Evolutionary conservation across 2,888 invertebrate genomes (phyloP), one percentile per base, ranked within the genome.

Genomic region (Apodemia zela): DNA sequence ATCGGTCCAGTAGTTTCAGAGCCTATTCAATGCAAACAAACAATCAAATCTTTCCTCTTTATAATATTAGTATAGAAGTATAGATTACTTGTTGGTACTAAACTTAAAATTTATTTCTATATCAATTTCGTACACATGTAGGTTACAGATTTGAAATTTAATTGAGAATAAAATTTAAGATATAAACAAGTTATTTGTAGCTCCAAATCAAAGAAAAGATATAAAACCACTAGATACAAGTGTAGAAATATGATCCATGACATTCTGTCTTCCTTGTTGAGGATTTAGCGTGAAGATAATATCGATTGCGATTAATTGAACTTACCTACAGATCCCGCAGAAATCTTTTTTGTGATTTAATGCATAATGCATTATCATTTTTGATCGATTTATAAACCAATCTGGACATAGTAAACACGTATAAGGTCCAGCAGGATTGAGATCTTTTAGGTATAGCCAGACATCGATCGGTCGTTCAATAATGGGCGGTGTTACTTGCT

Each of bases 291-390:
- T n/a, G 13, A 59, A 59, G 35, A 38, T 45, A n/a, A n/a, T n/a
- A n/a, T n/a, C n/a, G n/a, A n/a, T n/a, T 38, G 49, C 33, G 45
- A 33, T 13, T 29, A n/a, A 21, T 60, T 7, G 38, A 61, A 25
- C 78, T 75, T 68, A 89, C 92, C 90, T 85, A 77, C 92, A 92
- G 65, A 92, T 91, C 10, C 92, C 91, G 75, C 92, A 92, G 69
- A 84, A 92, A 68, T 90, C 90, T 71, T 91, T 92, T 65, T 86
- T 88, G 64, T 92, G 92, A 69, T 92, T 89, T n/a, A 92, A 71
- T n/a, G 90, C 78, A 71, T 92, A 92, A 66, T 92, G 92, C 47
- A 92, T 72, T 8, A 91, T 79, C 62, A 92, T 80, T 79, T 92
- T 92, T 0, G 85, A 74, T 64, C 84, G 82, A 66, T 89, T 92